Base-by-base conservation (phyloP, 2,797 vertebrate species). In the Scleropages formosus region DNA sequence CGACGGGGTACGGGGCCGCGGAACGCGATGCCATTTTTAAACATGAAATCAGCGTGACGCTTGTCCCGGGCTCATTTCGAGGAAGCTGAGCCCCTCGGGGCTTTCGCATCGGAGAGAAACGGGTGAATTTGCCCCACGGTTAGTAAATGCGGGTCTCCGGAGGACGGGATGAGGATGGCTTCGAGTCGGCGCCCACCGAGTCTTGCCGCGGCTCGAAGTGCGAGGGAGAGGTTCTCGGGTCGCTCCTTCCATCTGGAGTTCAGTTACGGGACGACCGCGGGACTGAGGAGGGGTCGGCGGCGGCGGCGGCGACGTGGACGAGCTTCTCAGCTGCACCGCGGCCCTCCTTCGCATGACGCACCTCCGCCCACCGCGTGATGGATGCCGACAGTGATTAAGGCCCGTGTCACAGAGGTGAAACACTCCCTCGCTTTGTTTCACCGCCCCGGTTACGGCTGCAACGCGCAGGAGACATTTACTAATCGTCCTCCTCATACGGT, bases 381-480 rank as follows among this genome's bases (percentile, higher is more conserved):
- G 76, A 60, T 11, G 76, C 64, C 1, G 18, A 18, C 73, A 69
- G 22, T 71, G 18, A 47, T 59, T 8, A 31, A 31, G 67, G 75
- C 73, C 8, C 1, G 4, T 58, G 18, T 15, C 31, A 69, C 65
- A 69, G 75, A 2, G 44, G 12, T 49, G 49, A 31, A 0, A 6
- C 2, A 39, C 22, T 12, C 4, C 44, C 64, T 71, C 20, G 3
- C 44, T 11, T 4, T 0, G 3, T 69, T 79, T 80, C 39, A 76
- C 65, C 67, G 47, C 53, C 61, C 11, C 67, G 58, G 18, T 58
- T 51, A 69, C 10, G 8, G 70, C 9, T 56, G 15, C 27, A 39
- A 39, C 70, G 61, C 46, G 60, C 66, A n/a, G 73, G 78, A 80
- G 77, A 75, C 13, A 8, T 74, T 80, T 73, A 80, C 75, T 74